A percentile compares a stretch with the other conserved stretches of the same genome.
Evolutionary conservation across 2,113 vertebrate genomes (phyloP).

Genomic region (Melanerpes formicivorus): DNA sequence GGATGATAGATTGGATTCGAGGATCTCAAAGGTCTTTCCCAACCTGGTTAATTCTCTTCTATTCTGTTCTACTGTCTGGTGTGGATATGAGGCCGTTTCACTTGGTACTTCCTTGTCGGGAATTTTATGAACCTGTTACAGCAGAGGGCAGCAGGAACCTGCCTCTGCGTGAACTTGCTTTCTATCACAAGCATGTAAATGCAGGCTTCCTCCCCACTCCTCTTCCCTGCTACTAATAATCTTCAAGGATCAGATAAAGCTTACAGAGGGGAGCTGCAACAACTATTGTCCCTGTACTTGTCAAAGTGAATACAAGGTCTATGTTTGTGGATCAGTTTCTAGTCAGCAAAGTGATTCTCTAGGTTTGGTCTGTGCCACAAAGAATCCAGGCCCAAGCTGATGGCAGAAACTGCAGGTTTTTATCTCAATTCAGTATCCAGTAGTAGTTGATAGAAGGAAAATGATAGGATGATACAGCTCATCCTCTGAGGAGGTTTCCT

Average conservation of each 20-base stretch:
- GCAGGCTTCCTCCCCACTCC: not conserved
- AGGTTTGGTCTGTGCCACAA: not conserved
- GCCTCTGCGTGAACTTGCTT: not conserved
- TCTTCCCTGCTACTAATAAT: not conserved
- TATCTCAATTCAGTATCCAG: not conserved
- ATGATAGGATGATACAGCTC: not conserved
- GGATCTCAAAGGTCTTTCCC: too few species aligned
- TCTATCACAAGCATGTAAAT: not conserved
- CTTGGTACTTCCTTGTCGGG: not conserved
- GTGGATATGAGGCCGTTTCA: not conserved
- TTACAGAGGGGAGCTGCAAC: not conserved
- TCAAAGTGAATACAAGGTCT: not conserved
- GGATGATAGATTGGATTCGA: too few species aligned
- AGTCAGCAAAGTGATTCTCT: not conserved
- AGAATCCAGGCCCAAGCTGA: not conserved
- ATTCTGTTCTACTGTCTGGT: too few species aligned
- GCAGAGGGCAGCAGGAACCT: constrained; percentile 62
- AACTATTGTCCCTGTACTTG: not conserved
- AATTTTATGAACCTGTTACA: not conserved
- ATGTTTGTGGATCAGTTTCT: not conserved
- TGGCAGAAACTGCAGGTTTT: not conserved
- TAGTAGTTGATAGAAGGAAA: not conserved
- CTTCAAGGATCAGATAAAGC: not conserved
- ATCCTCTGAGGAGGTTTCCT: not conserved
- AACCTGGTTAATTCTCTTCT: too few species aligned